Conservation (phyloP, 2,797 vertebrate species). For the Chanos chanos region DNA sequence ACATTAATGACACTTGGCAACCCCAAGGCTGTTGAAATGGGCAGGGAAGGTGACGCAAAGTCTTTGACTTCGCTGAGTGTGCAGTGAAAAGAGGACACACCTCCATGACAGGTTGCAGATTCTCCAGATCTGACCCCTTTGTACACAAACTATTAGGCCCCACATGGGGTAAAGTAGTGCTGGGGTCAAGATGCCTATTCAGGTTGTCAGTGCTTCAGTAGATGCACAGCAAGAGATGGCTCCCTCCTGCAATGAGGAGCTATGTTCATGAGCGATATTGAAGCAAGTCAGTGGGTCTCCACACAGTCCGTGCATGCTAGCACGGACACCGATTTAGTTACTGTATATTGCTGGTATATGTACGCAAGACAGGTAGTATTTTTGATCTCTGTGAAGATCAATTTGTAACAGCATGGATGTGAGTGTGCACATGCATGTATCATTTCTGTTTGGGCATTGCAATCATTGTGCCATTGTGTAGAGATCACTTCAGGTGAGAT, state of each 20-base stretch:
- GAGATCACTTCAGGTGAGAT: conserved; percentile 8
- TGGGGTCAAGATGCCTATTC: conserved; percentile 27
- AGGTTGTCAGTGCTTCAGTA: conserved; percentile 26
- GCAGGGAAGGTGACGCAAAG: neutral
- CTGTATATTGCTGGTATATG: no score
- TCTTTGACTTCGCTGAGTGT: neutral
- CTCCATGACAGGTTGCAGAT: conserved; percentile 34
- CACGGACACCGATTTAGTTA: no score
- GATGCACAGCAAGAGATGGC: neutral
- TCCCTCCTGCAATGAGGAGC: conserved; percentile 1
- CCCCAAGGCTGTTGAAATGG: neutral
- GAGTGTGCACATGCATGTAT: neutral
- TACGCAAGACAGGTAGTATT: no score
- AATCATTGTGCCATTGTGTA: neutral
- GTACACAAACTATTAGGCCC: conserved; percentile 37
- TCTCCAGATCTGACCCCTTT: conserved; percentile 31
- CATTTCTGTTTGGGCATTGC: neutral
- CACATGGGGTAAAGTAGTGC: neutral
- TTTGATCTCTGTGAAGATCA: no score
- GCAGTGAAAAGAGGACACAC: neutral
- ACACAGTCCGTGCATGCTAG: no score
- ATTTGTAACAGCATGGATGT: neutral
- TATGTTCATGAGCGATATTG: no score
- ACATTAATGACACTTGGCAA: conserved; percentile 1
- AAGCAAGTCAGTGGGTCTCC: no score